Conservation (phyloP, 2,888 invertebrate genomes). For the Zootermopsis nevadensis region DNA sequence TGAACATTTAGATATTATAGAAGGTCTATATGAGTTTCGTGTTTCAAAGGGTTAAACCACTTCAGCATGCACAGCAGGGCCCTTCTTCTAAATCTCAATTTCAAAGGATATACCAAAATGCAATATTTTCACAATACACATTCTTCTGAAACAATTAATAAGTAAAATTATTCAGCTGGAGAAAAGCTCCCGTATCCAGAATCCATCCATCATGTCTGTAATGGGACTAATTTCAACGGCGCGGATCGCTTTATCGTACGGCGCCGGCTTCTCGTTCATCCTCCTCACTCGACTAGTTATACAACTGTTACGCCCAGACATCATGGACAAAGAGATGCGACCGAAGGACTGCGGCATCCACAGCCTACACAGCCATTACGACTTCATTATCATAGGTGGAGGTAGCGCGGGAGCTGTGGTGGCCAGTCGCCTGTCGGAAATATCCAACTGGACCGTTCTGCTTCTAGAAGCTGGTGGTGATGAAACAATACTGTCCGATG, state of each 20-base stretch:
- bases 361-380: conserved; percentile 73
- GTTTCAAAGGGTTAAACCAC: no score
- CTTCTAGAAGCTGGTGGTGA: conserved; percentile 85
- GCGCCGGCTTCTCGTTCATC: conserved; percentile 74
- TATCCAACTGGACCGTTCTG: conserved; percentile 76
- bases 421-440: conserved; percentile 81
- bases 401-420: conserved; percentile 76
- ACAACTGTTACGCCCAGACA: conserved; percentile 74
- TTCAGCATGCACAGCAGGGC: no score
- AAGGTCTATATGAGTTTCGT: no score
- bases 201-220: conserved; percentile 2
- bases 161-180: background rate
- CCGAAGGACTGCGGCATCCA: conserved; percentile 59
- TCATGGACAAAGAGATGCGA: conserved; percentile 74
- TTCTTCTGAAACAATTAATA: no score
- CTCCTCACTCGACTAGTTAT: conserved; percentile 74
- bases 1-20: no score
- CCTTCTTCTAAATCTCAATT: no score
- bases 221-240: conserved; percentile 65
- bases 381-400: conserved; percentile 84
- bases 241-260: conserved; percentile 73
- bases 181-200: background rate
- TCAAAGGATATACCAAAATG: no score
- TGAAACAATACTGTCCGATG: conserved; percentile 77
- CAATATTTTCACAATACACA: no score